Evolutionary conservation across 2,888 invertebrate genomes (phyloP), one percentile per base, ranked within the genome.

Genomic region (Tachystola acroxantha): DNA sequence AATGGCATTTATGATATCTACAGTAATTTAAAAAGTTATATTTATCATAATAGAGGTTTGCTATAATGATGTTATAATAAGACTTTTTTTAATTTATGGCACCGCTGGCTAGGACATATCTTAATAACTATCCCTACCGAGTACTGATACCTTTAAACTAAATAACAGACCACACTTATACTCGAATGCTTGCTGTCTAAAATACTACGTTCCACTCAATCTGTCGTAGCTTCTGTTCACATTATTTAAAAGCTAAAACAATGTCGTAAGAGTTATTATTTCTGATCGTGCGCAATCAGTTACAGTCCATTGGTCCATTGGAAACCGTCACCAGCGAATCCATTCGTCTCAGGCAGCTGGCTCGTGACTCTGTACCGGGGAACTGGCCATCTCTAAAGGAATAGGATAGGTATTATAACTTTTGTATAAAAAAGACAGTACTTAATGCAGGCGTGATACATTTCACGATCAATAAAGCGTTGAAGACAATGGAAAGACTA

Each of bases 241-340:
- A 10, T 30, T 30, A 19, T 26, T 25, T 13, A 26, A 26, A 28
- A 10, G 9, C 10, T 29, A 32, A 39, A 43, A 38, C 40, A 42
- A 43, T 46, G 39, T 42, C 46, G 39, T 44, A 41, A 39, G 36
- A 52, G 41, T 60, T 62, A 57, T 61, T 60, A 60, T 64, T 64
- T 63, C 56, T 56, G 60, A 58, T 61, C 57, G 57, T 49, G 45
- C 55, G 64, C 65, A 66, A 70, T 68, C 65, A 37, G 71, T 66
- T 57, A 67, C 65, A 67, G 59, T 57, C 59, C 60, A 64, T 52
- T 52, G 58, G 48, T 43, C 50, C 58, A 50, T 66, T 69, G 55
- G 65, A 67, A 69, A 73, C 61, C 63, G 62, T 66, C 63, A 48
- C 57, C 56, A 51, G 59, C 51, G 63, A 62, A 77, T 77, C 52